These are phyloP conservation scores for Athalia rosae DNA, from an alignment of 2,888 invertebrate genomes.

Conservation along the genomic window DNA sequence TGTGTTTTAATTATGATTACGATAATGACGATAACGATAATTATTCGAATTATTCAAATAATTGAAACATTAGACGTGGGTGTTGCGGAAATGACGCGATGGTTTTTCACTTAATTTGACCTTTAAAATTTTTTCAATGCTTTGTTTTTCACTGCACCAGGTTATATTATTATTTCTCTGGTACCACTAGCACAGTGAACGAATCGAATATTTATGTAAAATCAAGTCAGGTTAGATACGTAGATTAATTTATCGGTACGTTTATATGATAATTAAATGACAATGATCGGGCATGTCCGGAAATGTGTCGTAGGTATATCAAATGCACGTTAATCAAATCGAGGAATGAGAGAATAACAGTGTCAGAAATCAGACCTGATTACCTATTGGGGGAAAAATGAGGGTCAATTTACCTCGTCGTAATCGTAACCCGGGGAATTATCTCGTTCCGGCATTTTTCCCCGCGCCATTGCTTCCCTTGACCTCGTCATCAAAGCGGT, in stretches of 20 bases:
- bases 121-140: constrained; percentile 11
- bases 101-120: constrained; percentile 12
- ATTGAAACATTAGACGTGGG: not conserved
- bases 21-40: not conserved
- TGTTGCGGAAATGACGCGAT: constrained; percentile 14
- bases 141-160: not conserved
- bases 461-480: constrained; percentile 52
- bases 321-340: too few relatives aligned
- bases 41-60: not conserved
- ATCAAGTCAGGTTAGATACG: not conserved
- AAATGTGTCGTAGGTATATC: too few relatives aligned
- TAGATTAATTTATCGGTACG: too few relatives aligned
- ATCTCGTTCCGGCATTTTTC: constrained; percentile 45
- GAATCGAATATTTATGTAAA: constrained; percentile 28
- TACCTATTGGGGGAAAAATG: not conserved
- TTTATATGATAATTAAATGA: too few relatives aligned
- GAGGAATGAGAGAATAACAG: too few relatives aligned
- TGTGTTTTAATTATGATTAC: not conserved
- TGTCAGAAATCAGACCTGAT: too few relatives aligned
- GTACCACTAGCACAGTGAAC: constrained; percentile 37
- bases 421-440: not conserved
- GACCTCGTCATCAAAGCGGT: constrained; percentile 51
- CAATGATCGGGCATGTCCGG: too few relatives aligned
- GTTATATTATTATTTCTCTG: not conserved
- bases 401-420: constrained; percentile 5